Evolutionary conservation across 2,888 invertebrate species (phyloP), one percentile per base, ranked within the genome.

Genomic region (Synergus umbraculus): DNA sequence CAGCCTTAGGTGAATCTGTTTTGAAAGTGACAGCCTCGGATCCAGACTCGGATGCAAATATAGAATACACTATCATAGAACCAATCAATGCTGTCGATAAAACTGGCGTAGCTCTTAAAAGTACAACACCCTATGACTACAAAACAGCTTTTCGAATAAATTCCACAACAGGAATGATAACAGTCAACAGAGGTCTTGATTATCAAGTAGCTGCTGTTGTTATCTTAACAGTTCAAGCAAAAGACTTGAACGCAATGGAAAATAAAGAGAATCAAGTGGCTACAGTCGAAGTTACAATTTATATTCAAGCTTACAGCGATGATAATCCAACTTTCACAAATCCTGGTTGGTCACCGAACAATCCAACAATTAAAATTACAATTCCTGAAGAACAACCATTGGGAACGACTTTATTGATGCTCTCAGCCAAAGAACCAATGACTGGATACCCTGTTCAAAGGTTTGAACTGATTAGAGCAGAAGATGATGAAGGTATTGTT

Each of bases 321-420:
- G 95, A 95, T 86, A 96, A 96, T 91, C 96, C 97, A 0, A 94
- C 96, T 46, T 96, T 97, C 85, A 94, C 94, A 2, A 95, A 96
- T 85, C 90, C 94, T 0, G 95, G 95, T 1, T 97, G 97, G 97
- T 95, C 95, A 0, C 94, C 94, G 44, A 94, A 95, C 0, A 95
- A 95, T 84, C 95, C 96, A 0, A 92, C 94, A 0, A 95, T 97
- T 46, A 93, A 94, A 76, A 93, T 96, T 1, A 94, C 93, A 79
- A 93, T 97, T 9, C 95, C 95, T 79, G 97, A 97, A 91, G 97
- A 97, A 89, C 95, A 96, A 88, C 95, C 96, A 0, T 93, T 96
- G 22, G 96, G 96, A 0, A 95, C 96, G 67, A 95, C 95, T 0
- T 92, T 97, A 0, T 92, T 96, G 18, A 94, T 95, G 81, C 88